Evolutionary conservation across 2,113 vertebrate genomes (phyloP).

Genomic region (Colaptes auratus): DNA sequence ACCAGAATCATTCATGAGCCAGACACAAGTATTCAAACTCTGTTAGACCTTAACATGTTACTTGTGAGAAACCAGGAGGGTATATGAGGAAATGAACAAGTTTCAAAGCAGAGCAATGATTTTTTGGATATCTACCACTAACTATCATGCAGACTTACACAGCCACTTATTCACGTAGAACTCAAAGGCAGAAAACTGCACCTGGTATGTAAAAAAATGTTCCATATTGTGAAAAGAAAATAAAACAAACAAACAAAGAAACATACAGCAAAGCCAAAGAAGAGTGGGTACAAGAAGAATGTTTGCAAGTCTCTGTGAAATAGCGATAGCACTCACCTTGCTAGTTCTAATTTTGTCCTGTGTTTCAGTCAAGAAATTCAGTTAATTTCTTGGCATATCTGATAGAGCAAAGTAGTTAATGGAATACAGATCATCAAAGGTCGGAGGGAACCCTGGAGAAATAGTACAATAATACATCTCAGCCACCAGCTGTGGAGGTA

Average conservation of each 20-base stretch:
- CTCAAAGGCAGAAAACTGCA: not conserved
- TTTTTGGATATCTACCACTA: not conserved
- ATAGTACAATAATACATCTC: not conserved
- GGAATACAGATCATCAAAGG: not conserved
- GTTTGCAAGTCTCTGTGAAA: not conserved
- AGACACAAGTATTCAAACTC: not conserved
- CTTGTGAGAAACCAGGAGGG: not conserved
- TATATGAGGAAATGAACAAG: not conserved
- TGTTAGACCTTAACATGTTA: not conserved
- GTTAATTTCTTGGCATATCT: not conserved
- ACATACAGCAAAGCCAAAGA: not conserved
- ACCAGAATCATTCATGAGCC: fast-evolving
- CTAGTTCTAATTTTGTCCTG: not conserved
- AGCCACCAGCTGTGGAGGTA: not conserved
- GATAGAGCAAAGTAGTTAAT: not conserved
- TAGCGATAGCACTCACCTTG: not conserved
- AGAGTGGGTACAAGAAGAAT: not conserved
- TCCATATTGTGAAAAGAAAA: not conserved
- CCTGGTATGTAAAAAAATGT: not conserved
- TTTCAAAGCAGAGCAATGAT: not conserved
- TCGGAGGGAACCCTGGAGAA: not conserved
- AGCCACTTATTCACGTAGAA: not conserved
- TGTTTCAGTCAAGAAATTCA: not conserved
- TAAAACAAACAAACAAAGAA: not conserved
- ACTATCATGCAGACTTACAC: not conserved